Evolutionary conservation across 1,140 invertebrate genomes (phyloP).

Genomic region (Brachionus plicatilis): DNA sequence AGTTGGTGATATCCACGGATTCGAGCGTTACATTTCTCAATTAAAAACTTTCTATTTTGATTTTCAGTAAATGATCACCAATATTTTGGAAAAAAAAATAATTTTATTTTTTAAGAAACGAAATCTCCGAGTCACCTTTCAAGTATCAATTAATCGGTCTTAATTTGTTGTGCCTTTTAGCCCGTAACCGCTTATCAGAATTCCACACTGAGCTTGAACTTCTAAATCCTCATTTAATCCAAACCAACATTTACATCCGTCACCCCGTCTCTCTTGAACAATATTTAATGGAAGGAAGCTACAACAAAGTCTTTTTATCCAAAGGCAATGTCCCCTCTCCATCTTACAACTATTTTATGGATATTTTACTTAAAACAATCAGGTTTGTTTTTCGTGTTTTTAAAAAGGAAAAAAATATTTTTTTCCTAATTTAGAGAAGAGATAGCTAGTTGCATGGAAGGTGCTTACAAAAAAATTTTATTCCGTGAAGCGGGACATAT

Average conservation of each 20-base stretch:
- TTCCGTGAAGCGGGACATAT: conserved; percentile 78
- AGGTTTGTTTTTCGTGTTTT: conserved; percentile 55
- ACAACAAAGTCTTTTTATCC: conserved; percentile 87
- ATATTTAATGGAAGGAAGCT: conserved; percentile 97
- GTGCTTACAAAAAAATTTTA: conserved; percentile 84
- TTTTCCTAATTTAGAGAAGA: conserved; percentile 63
- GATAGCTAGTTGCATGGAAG: conserved; percentile 91
- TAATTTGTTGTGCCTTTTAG: conserved; percentile 87
- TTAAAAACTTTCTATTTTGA: conserved; percentile 95
- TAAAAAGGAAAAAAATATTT: neutral
- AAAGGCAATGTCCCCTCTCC: conserved; percentile 91
- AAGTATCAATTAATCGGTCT: conserved; percentile 91
- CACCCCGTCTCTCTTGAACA: conserved; percentile 93
- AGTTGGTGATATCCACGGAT: conserved; percentile 81
- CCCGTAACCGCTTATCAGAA: conserved; percentile 92
- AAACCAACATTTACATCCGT: conserved; percentile 82
- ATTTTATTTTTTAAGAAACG: conserved; percentile 58
- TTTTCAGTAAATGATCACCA: conserved; percentile 67
- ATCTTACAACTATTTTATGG: conserved; percentile 93
- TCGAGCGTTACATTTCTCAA: conserved; percentile 92
- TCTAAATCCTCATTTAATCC: conserved; percentile 82
- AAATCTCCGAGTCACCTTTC: conserved; percentile 82
- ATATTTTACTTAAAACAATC: conserved; percentile 88
- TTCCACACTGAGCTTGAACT: conserved; percentile 95
- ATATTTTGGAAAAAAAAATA: neutral